Evolutionary conservation across 2,113 vertebrate species (phyloP), one percentile per base, ranked within the genome.

Genomic region (Eptesicus fuscus): DNA sequence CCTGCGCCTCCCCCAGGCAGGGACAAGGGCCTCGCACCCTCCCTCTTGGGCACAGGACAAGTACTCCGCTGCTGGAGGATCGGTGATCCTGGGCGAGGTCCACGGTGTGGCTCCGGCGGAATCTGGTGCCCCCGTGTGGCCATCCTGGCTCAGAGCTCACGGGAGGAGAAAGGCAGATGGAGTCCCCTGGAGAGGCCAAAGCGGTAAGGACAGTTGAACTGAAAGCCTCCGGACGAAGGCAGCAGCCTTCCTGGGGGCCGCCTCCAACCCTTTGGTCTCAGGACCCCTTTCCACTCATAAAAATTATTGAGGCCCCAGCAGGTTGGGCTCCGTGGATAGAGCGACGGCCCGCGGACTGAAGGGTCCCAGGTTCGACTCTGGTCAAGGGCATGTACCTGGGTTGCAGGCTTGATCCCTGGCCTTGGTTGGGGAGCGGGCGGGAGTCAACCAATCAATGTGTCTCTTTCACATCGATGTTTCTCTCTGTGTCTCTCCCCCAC

Each of bases 61-160:
- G 25, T 53, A 11, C 22, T 49, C 23, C 4, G 8, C 5, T 0
- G 44, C 51, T 3, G 20, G 28, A 4, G 37, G 20, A 28, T 7
- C 11, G 5, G 7, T 2, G 14, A 10, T 7, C n/a, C 18, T 2
- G 18, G 8, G 13, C 2, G 2, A 32, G 44, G 35, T 1, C 12
- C 16, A 8, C 25, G 0, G 2, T 0, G 25, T 2, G 76, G 37
- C 78, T 63, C 40, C 1, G 40, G 28, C 3, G 2, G 77, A 28
- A 35, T 90, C 56, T 95, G 83, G 93, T 91, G 94, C 96, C 96
- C 95, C 86, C 95, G 0, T 74, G 93, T 91, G 96, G 93, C 94
- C 87, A 5, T n/a, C 1, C 30, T 25, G 84, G 10, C 23, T n/a
- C 14, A 12, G 28, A 1, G 20, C 14, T 9, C 23, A 37, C 18